These are phyloP conservation scores for Drosophila mayri DNA, from an alignment of 1,140 invertebrate genomes.

Conservation along the genomic window DNA sequence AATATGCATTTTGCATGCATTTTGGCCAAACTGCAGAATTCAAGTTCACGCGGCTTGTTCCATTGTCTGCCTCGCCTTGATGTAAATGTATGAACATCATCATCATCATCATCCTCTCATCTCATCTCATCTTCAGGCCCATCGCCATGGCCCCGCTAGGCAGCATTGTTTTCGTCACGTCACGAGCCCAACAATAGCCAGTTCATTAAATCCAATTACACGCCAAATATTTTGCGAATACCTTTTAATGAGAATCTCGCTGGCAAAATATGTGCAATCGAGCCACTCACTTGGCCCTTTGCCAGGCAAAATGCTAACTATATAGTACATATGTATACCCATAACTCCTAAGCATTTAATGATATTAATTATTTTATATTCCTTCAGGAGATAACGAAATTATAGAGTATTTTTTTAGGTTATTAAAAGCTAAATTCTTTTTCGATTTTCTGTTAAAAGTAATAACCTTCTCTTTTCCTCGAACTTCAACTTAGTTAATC, in stretches of 20 bases:
- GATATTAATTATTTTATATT: not conserved
- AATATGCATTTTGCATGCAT: constrained; percentile 42
- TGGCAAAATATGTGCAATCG: not conserved
- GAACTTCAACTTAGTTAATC: not conserved
- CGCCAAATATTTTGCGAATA: constrained; percentile 42
- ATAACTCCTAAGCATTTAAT: not conserved
- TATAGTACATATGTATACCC: too few species aligned
- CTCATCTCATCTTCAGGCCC: constrained; percentile 1
- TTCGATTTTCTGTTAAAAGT: not conserved
- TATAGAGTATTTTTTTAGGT: not conserved
- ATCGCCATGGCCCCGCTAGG: not conserved
- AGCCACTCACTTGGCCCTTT: not conserved
- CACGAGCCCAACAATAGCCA: constrained; percentile 43
- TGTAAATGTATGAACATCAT: constrained; percentile 6
- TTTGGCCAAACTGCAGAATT: constrained; percentile 32
- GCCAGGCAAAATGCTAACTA: not conserved
- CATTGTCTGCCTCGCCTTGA: constrained; percentile 45
- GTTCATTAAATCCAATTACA: constrained; percentile 54
- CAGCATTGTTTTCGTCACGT: constrained; percentile 28
- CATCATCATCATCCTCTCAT: not conserved
- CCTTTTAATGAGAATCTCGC: constrained; percentile 31
- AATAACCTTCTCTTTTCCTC: not conserved
- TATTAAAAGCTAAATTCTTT: not conserved
- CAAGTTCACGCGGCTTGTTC: constrained; percentile 31
- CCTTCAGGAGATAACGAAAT: not conserved